These are phyloP conservation scores for Entomobrya multifasciata DNA, from an alignment of 2,888 invertebrate species.

Conservation along the genomic window DNA sequence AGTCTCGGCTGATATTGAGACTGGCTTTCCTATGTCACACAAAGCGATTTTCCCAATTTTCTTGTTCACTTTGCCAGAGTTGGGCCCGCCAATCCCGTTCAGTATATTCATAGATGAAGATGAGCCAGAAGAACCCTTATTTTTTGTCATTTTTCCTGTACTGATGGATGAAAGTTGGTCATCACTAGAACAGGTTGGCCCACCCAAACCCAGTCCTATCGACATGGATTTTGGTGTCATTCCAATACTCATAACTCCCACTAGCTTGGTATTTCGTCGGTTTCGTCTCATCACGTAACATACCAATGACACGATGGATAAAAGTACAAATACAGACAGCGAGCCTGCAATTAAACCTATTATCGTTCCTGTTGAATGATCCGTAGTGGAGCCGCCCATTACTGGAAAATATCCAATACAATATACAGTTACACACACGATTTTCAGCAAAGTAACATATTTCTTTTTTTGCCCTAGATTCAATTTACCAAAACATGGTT, in stretches of 20 bases:
- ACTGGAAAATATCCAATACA: conserved; percentile 62
- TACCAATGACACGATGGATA: conserved; percentile 85
- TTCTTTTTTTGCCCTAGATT: background rate
- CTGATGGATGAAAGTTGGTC: conserved; percentile 72
- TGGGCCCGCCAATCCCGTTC: conserved; percentile 57
- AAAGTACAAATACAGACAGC: conserved; percentile 85
- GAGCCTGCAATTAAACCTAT: conserved; percentile 87
- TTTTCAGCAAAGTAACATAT: background rate
- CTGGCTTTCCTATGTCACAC: conserved; percentile 79
- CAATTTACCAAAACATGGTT: background rate
- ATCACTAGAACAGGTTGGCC: conserved; percentile 67
- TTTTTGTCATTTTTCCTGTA: conserved; percentile 55
- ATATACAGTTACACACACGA: conserved; percentile 1
- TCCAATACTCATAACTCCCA: conserved; percentile 80
- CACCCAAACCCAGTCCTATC: conserved; percentile 73
- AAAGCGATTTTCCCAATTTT: conserved; percentile 78
- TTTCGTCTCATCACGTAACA: conserved; percentile 86
- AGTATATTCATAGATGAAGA: conserved; percentile 66
- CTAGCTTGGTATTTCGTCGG: conserved; percentile 84
- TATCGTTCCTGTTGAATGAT: conserved; percentile 84
- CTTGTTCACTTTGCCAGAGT: conserved; percentile 70
- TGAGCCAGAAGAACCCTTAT: conserved; percentile 66
- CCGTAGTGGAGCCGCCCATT: conserved; percentile 81
- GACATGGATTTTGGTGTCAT: conserved; percentile 80
- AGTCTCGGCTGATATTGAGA: conserved; percentile 78